Evolutionary conservation across 1,140 invertebrate species (phyloP), one percentile per base, ranked within the genome.

Genomic region (Drosophila eugracilis): DNA sequence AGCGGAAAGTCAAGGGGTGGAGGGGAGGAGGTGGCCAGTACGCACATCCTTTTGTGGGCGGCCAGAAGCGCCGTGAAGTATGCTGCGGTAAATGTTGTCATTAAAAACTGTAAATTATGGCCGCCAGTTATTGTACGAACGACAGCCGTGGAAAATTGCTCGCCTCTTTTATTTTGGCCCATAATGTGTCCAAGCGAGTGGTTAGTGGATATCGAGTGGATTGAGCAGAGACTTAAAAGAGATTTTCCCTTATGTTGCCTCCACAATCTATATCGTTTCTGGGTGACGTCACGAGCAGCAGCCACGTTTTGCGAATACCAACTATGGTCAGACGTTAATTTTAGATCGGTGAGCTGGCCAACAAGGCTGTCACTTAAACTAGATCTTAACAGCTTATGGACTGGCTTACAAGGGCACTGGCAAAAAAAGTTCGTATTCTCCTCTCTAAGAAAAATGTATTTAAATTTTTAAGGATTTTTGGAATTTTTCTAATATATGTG

Each of bases 81-180:
- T 79, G 63, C 77, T 78, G 62, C 44, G 69, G 75, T 74, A 74
- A 78, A 78, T 78, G 76, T 69, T 78, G 76, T 79, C 76, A 75
- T 79, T 75, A 75, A 79, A 79, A 75, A 57, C 50, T 74, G 50
- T 75, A 73, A 79, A 79, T 79, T 79, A 79, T 74, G 70, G 53
- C 34, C 30, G 32, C 39, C 63, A 78, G 54, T 34, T 69, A 60
- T 53, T 54, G 49, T 50, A 39, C 44, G 34, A 49, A 24, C 42
- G 22, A 22, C 21, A 10, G 48, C 24, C 42, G 60, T 34, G 45
- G 45, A 32, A 66, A 65, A 50, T 67, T 26, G 34, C 36, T 76
- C 26, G 42, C 30, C 34, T 32, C 32, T 57, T 66, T 47, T 69
- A 42, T 49, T 55, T 52, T 36, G 30, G 30, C 34, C 41, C 49